Evolutionary conservation across 2,888 invertebrate genomes (phyloP), one percentile per base, ranked within the genome.

Genomic region (Andricus curvator): DNA sequence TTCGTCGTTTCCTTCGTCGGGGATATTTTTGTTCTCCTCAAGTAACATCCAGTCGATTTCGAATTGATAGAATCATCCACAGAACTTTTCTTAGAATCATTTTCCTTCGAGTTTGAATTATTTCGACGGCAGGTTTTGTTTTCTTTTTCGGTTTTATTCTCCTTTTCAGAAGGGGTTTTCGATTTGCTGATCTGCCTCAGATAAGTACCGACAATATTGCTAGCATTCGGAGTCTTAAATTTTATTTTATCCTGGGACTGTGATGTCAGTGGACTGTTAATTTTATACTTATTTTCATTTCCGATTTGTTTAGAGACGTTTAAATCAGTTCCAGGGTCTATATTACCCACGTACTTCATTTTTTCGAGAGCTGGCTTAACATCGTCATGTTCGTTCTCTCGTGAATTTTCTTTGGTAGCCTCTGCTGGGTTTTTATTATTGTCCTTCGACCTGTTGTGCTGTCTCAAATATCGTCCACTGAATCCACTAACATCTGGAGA

Each of bases 1-100:
- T 88, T 91, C 9, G 88, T 86, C 33, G 90, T 88, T 78, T 92
- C 92, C 68, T 92, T 92, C 17, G 92, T 92, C 4, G 92, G 92
- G 0, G 92, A 92, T 80, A 92, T 92, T 78, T 92, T 92, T n/a
- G 92, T 91, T 33, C 92, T 88, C 78, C 92, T 86, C 48, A 92
- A 80, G 81, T 92, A 91, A n/a, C 89, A 90, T 60, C 89, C 88
- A 11, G 88, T 80, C 6, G 89, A 85, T 13, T 86, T 80, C 77
- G 88, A 90, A 0, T 51, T 33, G 1, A 51, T 15, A 22, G 86
- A 68, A 33, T 67, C 76, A 22, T 90, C 90, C 2, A 74, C 48
- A 0, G 80, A 62, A 44, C 65, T 82, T 77, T 85, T 89, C 70
- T 86, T 88, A 9, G 83, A 37, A 13, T 90, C 88, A 17, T 83